These are phyloP conservation scores for Conus canariensis DNA, from an alignment of 2,888 invertebrate genomes.

Conservation along the genomic window DNA sequence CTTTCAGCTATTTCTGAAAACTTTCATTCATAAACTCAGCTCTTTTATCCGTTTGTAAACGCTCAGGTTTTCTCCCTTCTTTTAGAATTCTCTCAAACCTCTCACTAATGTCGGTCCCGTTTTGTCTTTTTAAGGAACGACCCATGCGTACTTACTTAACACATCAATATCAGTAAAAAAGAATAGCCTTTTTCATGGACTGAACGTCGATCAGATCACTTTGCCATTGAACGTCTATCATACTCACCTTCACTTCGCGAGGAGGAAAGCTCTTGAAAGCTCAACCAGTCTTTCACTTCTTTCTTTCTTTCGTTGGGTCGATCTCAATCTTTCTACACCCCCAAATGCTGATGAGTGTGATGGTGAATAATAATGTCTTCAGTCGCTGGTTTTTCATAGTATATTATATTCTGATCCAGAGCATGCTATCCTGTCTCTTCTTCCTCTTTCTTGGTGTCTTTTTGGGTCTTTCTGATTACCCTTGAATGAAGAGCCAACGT, in stretches of 20 bases:
- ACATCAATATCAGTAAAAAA: conserved; percentile 65
- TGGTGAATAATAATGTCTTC: too few relatives aligned
- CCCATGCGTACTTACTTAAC: conserved; percentile 62
- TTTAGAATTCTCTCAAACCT: conserved; percentile 42
- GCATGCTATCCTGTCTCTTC: background rate
- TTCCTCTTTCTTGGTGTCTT: background rate
- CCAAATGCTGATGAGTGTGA: too few relatives aligned
- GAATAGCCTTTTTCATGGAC: conserved; percentile 54
- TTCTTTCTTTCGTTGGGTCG: too few relatives aligned
- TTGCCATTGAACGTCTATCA: conserved; percentile 57
- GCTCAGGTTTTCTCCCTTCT: conserved; percentile 50
- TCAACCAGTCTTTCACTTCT: conserved; percentile 21
- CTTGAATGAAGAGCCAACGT: background rate
- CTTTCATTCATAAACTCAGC: conserved; percentile 58
- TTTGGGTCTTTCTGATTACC: background rate
- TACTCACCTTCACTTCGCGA: conserved; percentile 51
- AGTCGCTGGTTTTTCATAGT: too few relatives aligned
- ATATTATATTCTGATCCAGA: background rate
- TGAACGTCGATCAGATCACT: conserved; percentile 25
- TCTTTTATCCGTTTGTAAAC: conserved; percentile 57
- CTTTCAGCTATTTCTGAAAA: conserved; percentile 43
- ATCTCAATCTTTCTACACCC: too few relatives aligned
- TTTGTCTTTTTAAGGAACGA: conserved; percentile 54
- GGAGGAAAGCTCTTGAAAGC: conserved; percentile 45
- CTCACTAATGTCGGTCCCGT: too few relatives aligned